Evolutionary conservation across 2,888 invertebrate genomes (phyloP), one percentile per base, ranked within the genome.

Genomic region (Gastrophysa polygoni): DNA sequence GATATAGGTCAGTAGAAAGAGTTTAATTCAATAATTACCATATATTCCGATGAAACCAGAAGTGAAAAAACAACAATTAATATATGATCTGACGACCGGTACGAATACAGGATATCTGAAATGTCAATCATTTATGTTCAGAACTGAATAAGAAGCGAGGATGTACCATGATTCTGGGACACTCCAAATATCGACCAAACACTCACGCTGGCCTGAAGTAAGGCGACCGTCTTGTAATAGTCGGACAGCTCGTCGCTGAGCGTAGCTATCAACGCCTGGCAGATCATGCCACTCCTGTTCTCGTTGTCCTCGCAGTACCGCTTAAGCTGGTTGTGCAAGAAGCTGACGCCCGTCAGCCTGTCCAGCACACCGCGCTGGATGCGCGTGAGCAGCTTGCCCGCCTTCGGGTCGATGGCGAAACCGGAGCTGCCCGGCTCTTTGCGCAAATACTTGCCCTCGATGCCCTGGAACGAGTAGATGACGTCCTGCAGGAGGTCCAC

Each of bases 181-280:
- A 55, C 5, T 24, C 8, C 14, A 32, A 1, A 6, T 73, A 18
- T n/a, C 47, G 17, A 17, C 55, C 17, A 21, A 60, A 48, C 5
- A 21, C 81, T 82, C 75, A 95, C 91, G 86, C 93, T 92, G 57
- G 94, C 91, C 80, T 96, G 95, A 55, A 97, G 83, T 55, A 93
- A 83, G 1, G 96, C 95, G 60, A 98, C 87, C 71, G 95, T 88
- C 68, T 94, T 88, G 79, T 95, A 96, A 81, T 94, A 97, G 75
- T 92, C 91, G 0, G 90, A 91, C 11, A 98, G 83, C 80, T 97
- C 94, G 61, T 91, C 89, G 73, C 92, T 89, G 60, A 98, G 83
- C 1, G 92, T 91, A 1, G 93, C 87, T 58, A 94, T 91, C 69
- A 97, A 88, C 55, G 96, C 94, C 82, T 96, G 92, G 1, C 91